Percentiles rank a stretch among this genome's conserved stretches.
Conservation (phyloP, 2,113 vertebrate species). For the Vireo altiloquus region DNA sequence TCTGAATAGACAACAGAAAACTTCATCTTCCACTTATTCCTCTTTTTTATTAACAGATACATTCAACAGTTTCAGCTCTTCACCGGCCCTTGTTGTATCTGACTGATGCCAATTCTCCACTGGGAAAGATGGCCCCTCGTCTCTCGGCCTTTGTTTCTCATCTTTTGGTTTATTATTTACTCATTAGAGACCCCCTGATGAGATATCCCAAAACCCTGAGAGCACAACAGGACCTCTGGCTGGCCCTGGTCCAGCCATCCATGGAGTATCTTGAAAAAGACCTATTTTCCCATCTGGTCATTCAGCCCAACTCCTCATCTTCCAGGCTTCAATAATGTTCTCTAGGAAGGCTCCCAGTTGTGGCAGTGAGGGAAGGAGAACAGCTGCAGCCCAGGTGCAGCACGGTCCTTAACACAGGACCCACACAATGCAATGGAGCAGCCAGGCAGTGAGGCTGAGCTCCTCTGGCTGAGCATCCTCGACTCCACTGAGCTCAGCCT, state of each 20-base stretch:
- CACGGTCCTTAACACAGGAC: fast-evolving
- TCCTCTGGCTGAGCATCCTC: not conserved
- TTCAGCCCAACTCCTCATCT: not conserved
- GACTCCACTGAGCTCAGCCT: not conserved
- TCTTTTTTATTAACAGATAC: not conserved
- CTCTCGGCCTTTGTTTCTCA: not conserved
- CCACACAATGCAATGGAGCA: not conserved
- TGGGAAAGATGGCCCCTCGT: not conserved
- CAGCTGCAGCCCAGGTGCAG: not conserved
- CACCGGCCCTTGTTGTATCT: not conserved
- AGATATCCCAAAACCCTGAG: not conserved
- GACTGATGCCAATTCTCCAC: not conserved
- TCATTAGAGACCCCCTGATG: not conserved
- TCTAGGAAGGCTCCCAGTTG: not conserved
- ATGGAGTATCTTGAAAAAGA: not conserved
- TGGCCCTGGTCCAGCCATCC: not conserved
- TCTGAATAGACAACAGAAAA: not conserved
- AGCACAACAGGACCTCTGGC: not conserved
- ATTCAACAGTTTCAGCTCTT: not conserved
- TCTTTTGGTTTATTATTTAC: not conserved
- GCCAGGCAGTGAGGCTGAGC: not conserved
- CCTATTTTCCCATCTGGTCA: not conserved
- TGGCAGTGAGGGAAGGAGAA: not conserved
- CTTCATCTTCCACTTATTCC: not conserved
- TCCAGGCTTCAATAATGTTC: not conserved